Evolutionary conservation across 1,140 invertebrate genomes (phyloP).

Genomic region (Pogonognathellus flavescens): DNA sequence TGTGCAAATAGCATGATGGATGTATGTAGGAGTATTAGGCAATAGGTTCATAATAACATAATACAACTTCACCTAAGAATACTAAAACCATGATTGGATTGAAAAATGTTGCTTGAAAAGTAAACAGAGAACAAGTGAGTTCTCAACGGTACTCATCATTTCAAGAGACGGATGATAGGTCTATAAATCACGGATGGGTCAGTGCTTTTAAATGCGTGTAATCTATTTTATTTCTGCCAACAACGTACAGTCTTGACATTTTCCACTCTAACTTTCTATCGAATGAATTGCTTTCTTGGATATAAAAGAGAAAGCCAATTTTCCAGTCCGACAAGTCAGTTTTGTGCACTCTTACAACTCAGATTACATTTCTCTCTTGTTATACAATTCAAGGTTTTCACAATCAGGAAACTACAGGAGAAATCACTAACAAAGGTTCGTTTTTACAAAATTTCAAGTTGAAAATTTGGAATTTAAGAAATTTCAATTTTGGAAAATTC

Average conservation of each 20-base stretch:
- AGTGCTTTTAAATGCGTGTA: constrained; percentile 62
- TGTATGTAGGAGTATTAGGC: too few species aligned
- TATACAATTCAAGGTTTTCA: not conserved
- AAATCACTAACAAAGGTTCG: too few species aligned
- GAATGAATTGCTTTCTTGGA: constrained; percentile 53
- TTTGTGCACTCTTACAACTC: constrained; percentile 11
- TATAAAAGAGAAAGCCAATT: constrained; percentile 54
- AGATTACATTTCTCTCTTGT: not conserved
- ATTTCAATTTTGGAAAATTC: too few species aligned
- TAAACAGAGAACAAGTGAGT: constrained; percentile 32
- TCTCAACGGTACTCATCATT: constrained; percentile 25
- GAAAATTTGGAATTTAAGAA: too few species aligned
- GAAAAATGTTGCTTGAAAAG: constrained; percentile 42
- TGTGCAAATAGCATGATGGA: too few species aligned
- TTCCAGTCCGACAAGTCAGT: constrained; percentile 21
- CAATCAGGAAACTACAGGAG: too few species aligned
- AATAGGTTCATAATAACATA: too few species aligned
- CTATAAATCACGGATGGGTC: constrained; percentile 61
- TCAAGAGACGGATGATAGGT: constrained; percentile 50
- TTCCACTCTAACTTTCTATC: constrained; percentile 51
- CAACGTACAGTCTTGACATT: constrained; percentile 53
- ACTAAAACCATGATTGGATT: constrained; percentile 38
- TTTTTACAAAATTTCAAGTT: too few species aligned
- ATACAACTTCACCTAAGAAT: too few species aligned
- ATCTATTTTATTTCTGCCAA: constrained; percentile 56